Evolutionary conservation across 2,797 vertebrate species (phyloP).

Genomic region (Gallirallus australis): DNA sequence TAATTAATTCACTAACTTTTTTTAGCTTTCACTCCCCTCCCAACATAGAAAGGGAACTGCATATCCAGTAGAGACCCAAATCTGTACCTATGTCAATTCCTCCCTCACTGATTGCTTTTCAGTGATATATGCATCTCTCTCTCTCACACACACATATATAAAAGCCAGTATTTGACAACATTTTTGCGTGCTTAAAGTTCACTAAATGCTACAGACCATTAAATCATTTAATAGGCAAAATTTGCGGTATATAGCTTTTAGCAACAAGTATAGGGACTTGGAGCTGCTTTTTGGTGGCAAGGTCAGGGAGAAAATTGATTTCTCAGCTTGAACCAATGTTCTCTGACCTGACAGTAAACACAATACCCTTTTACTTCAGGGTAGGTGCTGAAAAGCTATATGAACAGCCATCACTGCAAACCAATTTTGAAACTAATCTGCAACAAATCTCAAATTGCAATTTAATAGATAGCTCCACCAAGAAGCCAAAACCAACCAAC

Average conservation of each 20-base stretch:
- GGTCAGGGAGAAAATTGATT: background rate
- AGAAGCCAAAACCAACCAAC: no score
- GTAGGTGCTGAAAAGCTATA: background rate
- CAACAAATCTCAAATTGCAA: background rate
- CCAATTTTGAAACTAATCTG: background rate
- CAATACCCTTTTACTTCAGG: background rate
- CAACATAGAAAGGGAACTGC: background rate
- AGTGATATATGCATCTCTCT: background rate
- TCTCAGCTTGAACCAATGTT: constrained; percentile 11
- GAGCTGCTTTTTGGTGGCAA: background rate
- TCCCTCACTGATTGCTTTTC: background rate
- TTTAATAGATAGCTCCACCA: background rate
- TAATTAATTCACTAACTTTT: background rate
- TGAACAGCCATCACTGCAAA: background rate
- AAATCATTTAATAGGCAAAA: background rate
- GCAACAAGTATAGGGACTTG: constrained; percentile 33
- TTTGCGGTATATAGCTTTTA: constrained; percentile 4
- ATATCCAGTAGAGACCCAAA: background rate
- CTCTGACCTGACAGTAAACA: constrained; percentile 20
- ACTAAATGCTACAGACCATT: background rate
- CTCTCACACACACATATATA: background rate
- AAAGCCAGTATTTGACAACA: background rate
- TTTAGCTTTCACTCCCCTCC: background rate
- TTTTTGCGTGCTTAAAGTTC: background rate
- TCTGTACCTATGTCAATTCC: background rate